Percentiles rank a stretch among this genome's conserved stretches.
Conservation (phyloP, 2,797 vertebrate genomes). For the Meriones psammophilus region DNA sequence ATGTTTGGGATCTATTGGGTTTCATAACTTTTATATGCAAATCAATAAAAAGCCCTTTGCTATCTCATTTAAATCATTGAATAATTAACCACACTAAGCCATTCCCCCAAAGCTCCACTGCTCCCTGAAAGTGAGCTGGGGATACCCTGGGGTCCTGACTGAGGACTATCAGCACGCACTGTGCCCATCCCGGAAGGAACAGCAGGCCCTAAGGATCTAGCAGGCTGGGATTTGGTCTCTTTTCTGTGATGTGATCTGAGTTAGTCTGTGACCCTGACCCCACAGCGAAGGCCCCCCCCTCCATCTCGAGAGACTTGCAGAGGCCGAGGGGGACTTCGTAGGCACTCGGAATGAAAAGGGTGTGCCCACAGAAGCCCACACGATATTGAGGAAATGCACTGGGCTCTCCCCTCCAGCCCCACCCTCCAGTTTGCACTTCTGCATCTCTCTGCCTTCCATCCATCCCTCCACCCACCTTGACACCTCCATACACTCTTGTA, state of each 20-base stretch:
- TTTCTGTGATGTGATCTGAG: neutral
- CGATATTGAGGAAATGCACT: rapidly evolving
- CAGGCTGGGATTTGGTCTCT: neutral
- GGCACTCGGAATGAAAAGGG: neutral
- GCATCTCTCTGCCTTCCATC: neutral
- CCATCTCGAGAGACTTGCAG: neutral
- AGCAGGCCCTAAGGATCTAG: no score
- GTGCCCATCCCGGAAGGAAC: neutral
- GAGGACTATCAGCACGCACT: neutral
- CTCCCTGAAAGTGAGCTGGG: neutral
- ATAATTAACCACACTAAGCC: conserved; percentile 81
- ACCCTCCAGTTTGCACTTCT: neutral
- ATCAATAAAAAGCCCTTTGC: conserved; percentile 85
- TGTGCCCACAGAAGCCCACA: neutral
- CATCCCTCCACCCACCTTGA: no score
- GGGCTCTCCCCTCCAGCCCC: no score
- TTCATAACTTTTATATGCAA: conserved; percentile 87
- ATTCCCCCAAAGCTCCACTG: neutral
- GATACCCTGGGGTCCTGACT: no score
- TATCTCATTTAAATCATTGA: conserved; percentile 86
- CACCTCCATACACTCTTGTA: neutral
- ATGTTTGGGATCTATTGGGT: conserved; percentile 76
- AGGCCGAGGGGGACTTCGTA: no score
- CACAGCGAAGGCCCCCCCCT: neutral
- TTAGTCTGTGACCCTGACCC: no score